phyloP scores from a whole-genome alignment of 2,888 invertebrate species.

The Bursaphelenchus okinawaensis region DNA sequence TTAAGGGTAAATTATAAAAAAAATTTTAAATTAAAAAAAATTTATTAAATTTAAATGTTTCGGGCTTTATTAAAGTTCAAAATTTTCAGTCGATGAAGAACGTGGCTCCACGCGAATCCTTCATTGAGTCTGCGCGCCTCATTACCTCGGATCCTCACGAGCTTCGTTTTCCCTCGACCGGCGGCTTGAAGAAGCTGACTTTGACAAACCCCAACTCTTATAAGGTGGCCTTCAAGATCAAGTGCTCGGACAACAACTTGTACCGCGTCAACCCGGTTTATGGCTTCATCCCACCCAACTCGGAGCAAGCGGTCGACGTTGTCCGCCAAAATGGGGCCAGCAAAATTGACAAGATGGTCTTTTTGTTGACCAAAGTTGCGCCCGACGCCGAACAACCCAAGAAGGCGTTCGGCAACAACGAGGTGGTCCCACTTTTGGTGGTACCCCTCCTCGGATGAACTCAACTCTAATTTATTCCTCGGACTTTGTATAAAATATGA shows the following conservation, averaged over 20 bases:
- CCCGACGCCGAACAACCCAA: background rate
- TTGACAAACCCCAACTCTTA: constrained; percentile 19
- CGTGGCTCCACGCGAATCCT: background rate
- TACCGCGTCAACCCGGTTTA: constrained; percentile 33
- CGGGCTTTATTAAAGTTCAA: too few relatives aligned
- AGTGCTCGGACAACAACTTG: constrained; percentile 27
- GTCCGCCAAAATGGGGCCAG: constrained; percentile 22
- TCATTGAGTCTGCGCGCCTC: background rate
- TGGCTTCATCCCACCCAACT: constrained; percentile 29
- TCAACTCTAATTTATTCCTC: too few relatives aligned
- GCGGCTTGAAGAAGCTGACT: constrained; percentile 24
- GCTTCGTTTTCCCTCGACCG: constrained; percentile 18
- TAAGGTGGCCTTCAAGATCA: constrained; percentile 28
- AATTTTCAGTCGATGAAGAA: background rate
- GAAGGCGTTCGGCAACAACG: background rate
- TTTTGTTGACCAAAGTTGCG: constrained; percentile 17
- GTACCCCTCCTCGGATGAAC: background rate
- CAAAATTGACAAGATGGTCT: constrained; percentile 30
- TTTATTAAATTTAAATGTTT: too few relatives aligned
- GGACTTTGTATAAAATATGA: too few relatives aligned
- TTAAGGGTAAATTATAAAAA: too few relatives aligned
- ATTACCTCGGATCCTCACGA: constrained; percentile 26
- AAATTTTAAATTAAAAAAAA: too few relatives aligned
- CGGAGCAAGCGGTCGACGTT: constrained; percentile 23
- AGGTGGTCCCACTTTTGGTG: background rate